Percentiles rank a stretch among this genome's conserved stretches.
Evolutionary conservation across 2,113 vertebrate genomes (phyloP).

Genomic region (Tetraodon nigroviridis): DNA sequence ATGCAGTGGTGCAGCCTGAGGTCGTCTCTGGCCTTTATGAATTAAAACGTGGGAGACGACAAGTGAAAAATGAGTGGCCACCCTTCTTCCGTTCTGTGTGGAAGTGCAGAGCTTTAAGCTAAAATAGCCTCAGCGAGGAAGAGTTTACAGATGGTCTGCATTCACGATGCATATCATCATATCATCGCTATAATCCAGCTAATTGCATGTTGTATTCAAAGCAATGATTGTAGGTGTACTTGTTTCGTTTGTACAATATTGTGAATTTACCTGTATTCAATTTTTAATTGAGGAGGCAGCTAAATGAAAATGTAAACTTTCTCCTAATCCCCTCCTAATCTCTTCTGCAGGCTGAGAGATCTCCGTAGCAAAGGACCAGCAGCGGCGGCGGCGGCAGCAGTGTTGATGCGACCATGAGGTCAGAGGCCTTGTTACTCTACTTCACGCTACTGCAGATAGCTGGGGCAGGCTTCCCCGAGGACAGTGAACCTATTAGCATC

Average conservation of each 20-base stretch:
- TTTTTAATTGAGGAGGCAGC: background rate
- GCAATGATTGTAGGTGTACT: constrained; percentile 40
- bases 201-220: constrained; percentile 52
- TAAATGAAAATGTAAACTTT: constrained; percentile 11
- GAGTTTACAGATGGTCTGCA: constrained; percentile 17
- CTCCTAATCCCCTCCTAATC: constrained; percentile 17
- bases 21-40: constrained; percentile 19
- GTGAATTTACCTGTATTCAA: background rate
- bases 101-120: constrained; percentile 28
- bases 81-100: constrained; percentile 8
- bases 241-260: constrained; percentile 13
- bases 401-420: constrained; percentile 92
- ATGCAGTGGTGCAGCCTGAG: background rate
- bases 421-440: constrained; percentile 96
- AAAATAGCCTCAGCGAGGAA: constrained; percentile 21
- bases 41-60: constrained; percentile 31
- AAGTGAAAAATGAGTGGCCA: constrained; percentile 39
- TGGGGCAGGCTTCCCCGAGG: constrained; percentile 97
- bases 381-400: constrained; percentile 64
- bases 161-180: constrained; percentile 66
- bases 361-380: constrained; percentile 80
- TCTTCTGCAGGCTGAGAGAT: constrained; percentile 83
- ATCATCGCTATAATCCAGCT: constrained; percentile 67
- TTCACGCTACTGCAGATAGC: constrained; percentile 91
- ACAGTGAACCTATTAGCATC: constrained; percentile 98